Evolutionary conservation across 2,888 invertebrate species (phyloP).

Genomic region (Drosophila merina): DNA sequence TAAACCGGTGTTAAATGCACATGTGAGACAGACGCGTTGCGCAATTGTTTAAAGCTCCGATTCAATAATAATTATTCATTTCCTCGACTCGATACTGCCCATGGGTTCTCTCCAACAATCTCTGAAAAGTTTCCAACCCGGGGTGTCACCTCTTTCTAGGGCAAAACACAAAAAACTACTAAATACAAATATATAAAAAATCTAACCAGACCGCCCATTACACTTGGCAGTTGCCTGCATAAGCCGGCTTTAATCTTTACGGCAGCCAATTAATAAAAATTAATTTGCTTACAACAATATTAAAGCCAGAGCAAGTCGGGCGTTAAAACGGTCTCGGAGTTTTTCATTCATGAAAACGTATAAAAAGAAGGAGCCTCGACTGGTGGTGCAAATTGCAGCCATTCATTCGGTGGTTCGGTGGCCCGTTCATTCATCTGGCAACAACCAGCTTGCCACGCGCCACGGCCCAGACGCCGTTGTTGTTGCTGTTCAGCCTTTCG

Average conservation of each 20-base stretch:
- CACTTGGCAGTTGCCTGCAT: conserved; percentile 16
- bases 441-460: conserved; percentile 43
- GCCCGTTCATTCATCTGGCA: conserved; percentile 8
- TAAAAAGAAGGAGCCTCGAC: conserved; percentile 23
- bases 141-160: conserved; percentile 43
- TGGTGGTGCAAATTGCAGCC: conserved; percentile 66
- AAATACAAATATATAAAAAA: conserved; percentile 1
- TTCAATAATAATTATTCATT: conserved; percentile 50
- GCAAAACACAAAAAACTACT: conserved; percentile 15
- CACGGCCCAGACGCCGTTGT: conserved; percentile 17
- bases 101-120: conserved; percentile 5
- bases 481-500: conserved; percentile 41
- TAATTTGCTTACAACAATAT: conserved; percentile 56
- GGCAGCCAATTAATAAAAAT: conserved; percentile 56
- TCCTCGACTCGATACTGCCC: conserved; percentile 47
- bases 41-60: conserved; percentile 56
- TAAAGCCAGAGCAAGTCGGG: conserved; percentile 45
- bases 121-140: conserved; percentile 15
- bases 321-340: conserved; percentile 65
- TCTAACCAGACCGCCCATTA: conserved; percentile 27
- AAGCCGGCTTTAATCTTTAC: conserved; percentile 36
- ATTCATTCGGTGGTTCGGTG: conserved; percentile 57
- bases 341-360: conserved; percentile 71
- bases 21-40: conserved; percentile 47
- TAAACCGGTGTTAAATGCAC: conserved; percentile 49